Evolutionary conservation across 1,140 invertebrate genomes (phyloP), one percentile per base, ranked within the genome.

Genomic region (Anthonomus grandis): DNA sequence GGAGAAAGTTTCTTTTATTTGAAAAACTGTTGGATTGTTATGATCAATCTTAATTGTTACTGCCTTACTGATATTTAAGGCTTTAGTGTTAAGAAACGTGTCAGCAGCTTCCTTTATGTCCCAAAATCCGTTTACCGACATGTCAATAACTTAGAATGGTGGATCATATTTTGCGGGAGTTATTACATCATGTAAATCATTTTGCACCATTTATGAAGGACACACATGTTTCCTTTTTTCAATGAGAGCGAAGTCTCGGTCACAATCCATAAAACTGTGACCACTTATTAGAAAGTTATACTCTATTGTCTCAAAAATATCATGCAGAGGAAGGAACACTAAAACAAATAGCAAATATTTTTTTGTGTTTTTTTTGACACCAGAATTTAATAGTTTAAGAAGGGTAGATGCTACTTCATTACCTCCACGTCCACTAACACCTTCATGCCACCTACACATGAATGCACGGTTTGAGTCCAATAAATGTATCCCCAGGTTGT

Each of bases 391-490:
- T 21, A 38, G 17, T 57, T 44, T 51, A 8, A 58, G 36, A 5
- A 53, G 10, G 19, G 17, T 18, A 15, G 50, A 59, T 19, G 25
- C 38, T 17, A 59, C 34, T 45, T 59, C 57, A 47, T 59, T 59
- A 22, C 41, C 57, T 4, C 57, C 39, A 57, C 48, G 55, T 31
- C 50, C 50, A 36, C 25, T 39, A 19, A 53, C 17, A 5, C 38
- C 39, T 46, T 59, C 50, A 46, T 54, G 23, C 39, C 57, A 59
- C 17, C 42, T n/a, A 46, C 37, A 45, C 57, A 59, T 59, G 25
- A 42, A 36, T 15, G 27, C 19, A 22, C 34, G 27, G 17, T 25
- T 45, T 21, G 4, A 37, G 17, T 52, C 24, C 15, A 8, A n/a
- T n/a, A 59, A 22, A 21, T 59, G 25, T 23, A 59, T 59, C 19